phyloP scores from a whole-genome alignment of 1,140 invertebrate genomes.

The Micrasema longulum region DNA sequence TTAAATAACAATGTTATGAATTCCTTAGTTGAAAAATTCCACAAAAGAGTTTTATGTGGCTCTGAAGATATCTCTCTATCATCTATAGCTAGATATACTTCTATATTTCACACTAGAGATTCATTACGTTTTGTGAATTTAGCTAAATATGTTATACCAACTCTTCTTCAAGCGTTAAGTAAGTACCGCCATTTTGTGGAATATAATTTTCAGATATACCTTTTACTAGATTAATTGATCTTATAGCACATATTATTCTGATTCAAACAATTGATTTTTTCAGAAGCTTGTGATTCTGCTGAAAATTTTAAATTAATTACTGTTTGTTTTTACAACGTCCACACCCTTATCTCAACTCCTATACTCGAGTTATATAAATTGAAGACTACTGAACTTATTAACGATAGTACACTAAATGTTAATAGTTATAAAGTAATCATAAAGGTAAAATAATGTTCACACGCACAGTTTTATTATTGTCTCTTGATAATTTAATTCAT shows the following conservation, averaged over 20 bases:
- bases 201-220: constrained; percentile 4
- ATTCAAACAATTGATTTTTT: constrained; percentile 14
- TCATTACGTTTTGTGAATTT: constrained; percentile 28
- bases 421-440: not conserved
- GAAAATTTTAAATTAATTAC: constrained; percentile 36
- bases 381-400: constrained; percentile 26
- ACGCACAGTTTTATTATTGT: too few relatives aligned
- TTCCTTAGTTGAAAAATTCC: constrained; percentile 11
- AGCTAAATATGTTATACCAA: constrained; percentile 6
- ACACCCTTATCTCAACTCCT: constrained; percentile 9
- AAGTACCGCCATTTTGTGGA: not conserved
- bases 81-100: constrained; percentile 30
- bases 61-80: not conserved
- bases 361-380: constrained; percentile 36
- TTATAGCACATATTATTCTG: too few relatives aligned
- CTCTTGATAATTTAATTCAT: too few relatives aligned
- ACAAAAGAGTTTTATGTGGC: not conserved
- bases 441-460: not conserved
- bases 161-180: constrained; percentile 14
- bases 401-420: constrained; percentile 17
- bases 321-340: constrained; percentile 39
- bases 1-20: constrained; percentile 19
- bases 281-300: constrained; percentile 38
- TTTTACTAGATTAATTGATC: too few relatives aligned
- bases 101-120: constrained; percentile 8